Evolutionary conservation across 2,113 vertebrate genomes (phyloP), one percentile per base, ranked within the genome.

Genomic region (Oostethus manadensis): DNA sequence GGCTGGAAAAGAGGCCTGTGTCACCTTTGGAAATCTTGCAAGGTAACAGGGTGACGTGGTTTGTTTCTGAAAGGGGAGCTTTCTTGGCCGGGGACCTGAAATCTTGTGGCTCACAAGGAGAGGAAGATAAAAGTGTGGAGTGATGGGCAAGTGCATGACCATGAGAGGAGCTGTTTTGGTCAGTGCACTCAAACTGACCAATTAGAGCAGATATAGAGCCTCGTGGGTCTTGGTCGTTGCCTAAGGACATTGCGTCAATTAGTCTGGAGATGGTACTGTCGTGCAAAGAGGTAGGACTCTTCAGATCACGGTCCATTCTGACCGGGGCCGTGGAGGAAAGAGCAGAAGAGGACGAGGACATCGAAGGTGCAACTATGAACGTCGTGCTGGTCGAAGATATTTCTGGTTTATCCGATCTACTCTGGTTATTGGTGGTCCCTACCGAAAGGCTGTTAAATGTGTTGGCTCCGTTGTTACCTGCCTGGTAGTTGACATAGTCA

Each of bases 261-360:
- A 98, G 93, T 71, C 85, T 90, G 68, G 97, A 99, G 69, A 97
- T 88, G 33, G 90, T 88, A 76, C 91, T 91, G 63, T 96, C 93
- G 51, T 93, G 90, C 51, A 92, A 71, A 62, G 88, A 79, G 21
- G 50, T 57, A 0, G 67, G 69, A 56, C 87, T 89, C 40, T 78
- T 90, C 29, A 88, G 70, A 44, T 84, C 76, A 23, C 14, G 54
- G 51, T 78, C 78, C 2, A 78, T 43, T 51, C 59, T 22, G 0
- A 78, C 77, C 13, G 83, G 50, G 33, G 65, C 26, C 51, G 78
- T 73, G 13, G 64, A 76, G 6, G 48, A 53, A 48, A 54, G 56
- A 55, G 81, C 77, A 54, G 67, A 77, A 57, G 68, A 81, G n/a
- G 85, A 83, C 0, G 78, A 79, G 56, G 79, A 84, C 23, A 76